Percentiles rank a stretch among this genome's conserved stretches.
Evolutionary conservation across 1,140 invertebrate species (phyloP).

Genomic region (Mycetomoellerius zeteki): DNA sequence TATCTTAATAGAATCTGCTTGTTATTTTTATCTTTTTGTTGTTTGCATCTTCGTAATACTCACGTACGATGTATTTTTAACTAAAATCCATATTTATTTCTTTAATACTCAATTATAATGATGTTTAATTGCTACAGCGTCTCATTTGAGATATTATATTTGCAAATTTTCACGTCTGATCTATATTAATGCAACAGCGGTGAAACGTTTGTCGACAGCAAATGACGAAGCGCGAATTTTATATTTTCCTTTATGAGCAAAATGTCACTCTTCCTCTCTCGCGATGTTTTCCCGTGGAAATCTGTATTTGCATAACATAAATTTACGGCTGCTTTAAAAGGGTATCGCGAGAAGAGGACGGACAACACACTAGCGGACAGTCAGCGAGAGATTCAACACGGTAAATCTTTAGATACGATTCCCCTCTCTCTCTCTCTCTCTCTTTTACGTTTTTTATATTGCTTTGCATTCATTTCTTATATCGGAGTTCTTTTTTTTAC

Average conservation of each 20-base stretch:
- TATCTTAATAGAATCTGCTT: not conserved
- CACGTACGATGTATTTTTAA: not conserved
- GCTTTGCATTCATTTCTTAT: slow-evolving; percentile 73
- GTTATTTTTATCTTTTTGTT: not conserved
- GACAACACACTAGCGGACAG: slow-evolving; percentile 66
- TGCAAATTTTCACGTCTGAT: not conserved
- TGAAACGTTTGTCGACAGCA: slow-evolving; percentile 30
- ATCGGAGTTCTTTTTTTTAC: slow-evolving; percentile 51
- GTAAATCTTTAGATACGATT: slow-evolving; percentile 72
- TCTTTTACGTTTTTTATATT: slow-evolving; percentile 37
- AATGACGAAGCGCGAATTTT: slow-evolving; percentile 69
- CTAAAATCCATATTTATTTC: slow-evolving; percentile 11
- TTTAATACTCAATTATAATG: not conserved
- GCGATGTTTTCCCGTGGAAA: slow-evolving; percentile 53
- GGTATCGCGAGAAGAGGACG: slow-evolving; percentile 45
- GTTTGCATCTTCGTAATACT: not conserved
- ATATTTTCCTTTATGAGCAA: slow-evolving; percentile 26
- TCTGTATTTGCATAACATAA: slow-evolving; percentile 76
- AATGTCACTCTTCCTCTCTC: slow-evolving; percentile 42
- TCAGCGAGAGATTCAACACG: slow-evolving; percentile 54
- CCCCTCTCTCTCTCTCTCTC: not conserved
- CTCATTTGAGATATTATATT: not conserved
- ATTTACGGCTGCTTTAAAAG: slow-evolving; percentile 61
- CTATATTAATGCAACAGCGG: not conserved
- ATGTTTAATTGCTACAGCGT: not conserved